Evolutionary conservation across 2,797 vertebrate genomes (phyloP).

Genomic region (Xiphorhynchus erythropygius): DNA sequence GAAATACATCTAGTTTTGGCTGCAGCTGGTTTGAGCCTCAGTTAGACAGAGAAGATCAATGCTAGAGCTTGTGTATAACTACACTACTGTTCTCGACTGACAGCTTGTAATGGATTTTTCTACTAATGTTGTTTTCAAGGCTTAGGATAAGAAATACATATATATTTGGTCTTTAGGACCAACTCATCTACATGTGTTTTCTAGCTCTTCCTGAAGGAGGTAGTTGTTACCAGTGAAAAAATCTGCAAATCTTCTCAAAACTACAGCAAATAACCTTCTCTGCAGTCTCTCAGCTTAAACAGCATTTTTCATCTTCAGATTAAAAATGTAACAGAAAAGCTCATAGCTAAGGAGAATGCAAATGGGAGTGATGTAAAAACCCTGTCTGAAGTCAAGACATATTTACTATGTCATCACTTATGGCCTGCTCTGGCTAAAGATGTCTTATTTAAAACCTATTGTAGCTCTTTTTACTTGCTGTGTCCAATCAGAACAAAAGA

Average conservation of each 20-base stretch:
- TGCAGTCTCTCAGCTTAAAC: not conserved
- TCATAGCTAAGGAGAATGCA: not conserved
- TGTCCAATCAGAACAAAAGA: constrained; percentile 9
- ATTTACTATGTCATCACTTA: not conserved
- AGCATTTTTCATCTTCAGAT: not conserved
- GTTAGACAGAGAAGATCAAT: not conserved
- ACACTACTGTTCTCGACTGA: not conserved
- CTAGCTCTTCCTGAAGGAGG: not conserved
- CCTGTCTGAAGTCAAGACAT: not conserved
- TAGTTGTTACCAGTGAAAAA: not conserved
- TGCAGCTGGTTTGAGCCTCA: not conserved
- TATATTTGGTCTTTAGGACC: not conserved
- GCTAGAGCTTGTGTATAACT: not conserved
- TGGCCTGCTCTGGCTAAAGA: not conserved
- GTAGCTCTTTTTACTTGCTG: not conserved
- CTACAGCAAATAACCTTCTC: not conserved
- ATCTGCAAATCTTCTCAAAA: not conserved
- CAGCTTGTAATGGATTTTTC: not conserved
- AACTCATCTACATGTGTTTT: not conserved
- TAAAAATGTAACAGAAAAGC: not conserved
- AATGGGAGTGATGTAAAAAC: not conserved
- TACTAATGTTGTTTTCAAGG: not conserved
- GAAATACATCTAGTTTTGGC: not conserved
- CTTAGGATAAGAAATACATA: not conserved
- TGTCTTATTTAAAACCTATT: not conserved